Evolutionary conservation across 2,888 invertebrate genomes (phyloP).

Genomic region (Chromoteleia sp.): DNA sequence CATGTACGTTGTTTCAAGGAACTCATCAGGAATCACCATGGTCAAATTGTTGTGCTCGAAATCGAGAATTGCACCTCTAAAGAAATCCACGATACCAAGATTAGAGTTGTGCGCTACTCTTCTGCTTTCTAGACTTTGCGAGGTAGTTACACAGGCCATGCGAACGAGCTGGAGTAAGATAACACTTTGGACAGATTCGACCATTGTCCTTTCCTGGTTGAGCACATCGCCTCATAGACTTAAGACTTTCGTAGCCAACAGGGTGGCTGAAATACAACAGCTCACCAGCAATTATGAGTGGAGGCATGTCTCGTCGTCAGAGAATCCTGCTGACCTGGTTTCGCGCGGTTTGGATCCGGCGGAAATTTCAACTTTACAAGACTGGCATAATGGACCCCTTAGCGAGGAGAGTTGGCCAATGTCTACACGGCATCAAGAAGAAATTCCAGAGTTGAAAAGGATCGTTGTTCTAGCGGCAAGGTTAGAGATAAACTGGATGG

Average conservation of each 20-base stretch:
- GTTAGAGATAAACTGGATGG: slow-evolving; percentile 5
- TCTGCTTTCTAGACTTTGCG: neutral
- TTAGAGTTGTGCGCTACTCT: slow-evolving; percentile 11
- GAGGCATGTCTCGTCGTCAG: slow-evolving; percentile 3
- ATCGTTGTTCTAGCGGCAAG: neutral
- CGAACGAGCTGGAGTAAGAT: neutral
- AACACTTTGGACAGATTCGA: slow-evolving; percentile 23
- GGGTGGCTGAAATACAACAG: slow-evolving; percentile 7
- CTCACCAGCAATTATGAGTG: neutral
- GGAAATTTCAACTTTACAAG: neutral
- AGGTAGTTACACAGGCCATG: neutral
- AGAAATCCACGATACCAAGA: neutral
- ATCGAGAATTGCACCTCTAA: neutral
- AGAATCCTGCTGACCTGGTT: slow-evolving; percentile 18
- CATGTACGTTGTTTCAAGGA: slow-evolving; percentile 55
- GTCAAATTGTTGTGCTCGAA: slow-evolving; percentile 14
- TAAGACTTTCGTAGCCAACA: slow-evolving; percentile 20
- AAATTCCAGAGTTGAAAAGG: slow-evolving; percentile 15
- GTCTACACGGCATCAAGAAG: neutral
- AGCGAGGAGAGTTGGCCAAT: neutral
- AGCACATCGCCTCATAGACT: slow-evolving; percentile 12
- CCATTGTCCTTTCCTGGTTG: slow-evolving; percentile 15
- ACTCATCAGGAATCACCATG: neutral
- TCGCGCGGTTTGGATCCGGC: slow-evolving; percentile 9
- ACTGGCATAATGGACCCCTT: slow-evolving; percentile 8